phyloP scores from a whole-genome alignment of 2,888 invertebrate genomes.

The Diogma glabrata region DNA sequence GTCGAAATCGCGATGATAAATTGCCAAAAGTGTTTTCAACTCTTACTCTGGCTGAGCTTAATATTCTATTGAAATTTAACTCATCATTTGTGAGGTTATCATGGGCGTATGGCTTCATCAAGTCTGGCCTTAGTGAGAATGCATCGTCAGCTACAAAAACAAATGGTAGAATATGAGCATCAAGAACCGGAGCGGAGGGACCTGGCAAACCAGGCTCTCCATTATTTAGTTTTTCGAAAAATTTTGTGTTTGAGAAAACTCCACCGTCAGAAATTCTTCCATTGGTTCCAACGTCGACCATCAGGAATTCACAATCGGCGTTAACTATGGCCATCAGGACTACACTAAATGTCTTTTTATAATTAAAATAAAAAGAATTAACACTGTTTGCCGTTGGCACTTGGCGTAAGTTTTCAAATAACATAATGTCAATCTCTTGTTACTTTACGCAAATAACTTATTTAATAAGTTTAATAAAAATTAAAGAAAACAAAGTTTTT shows the following conservation, averaged over 20 bases:
- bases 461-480: too few species aligned
- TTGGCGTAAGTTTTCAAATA: too few species aligned
- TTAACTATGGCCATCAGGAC: neutral
- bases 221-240: neutral
- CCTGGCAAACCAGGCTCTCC: neutral
- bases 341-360: neutral
- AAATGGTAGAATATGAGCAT: constrained; percentile 1
- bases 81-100: neutral
- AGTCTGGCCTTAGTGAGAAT: constrained; percentile 1
- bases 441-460: too few species aligned
- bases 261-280: neutral
- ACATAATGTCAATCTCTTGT: too few species aligned
- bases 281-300: neutral
- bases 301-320: neutral
- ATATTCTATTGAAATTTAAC: neutral
- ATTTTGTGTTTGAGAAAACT: neutral
- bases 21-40: neutral
- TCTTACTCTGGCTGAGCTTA: constrained; percentile 5
- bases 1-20: neutral
- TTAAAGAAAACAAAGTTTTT: too few species aligned
- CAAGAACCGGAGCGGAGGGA: neutral
- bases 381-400: too few species aligned
- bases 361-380: neutral
- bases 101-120: neutral
- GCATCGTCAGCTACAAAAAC: neutral